A percentile compares a stretch with the other conserved stretches of the same genome.
Evolutionary conservation across 2,888 invertebrate species (phyloP).

Genomic region (Agrenia bidenticulata): DNA sequence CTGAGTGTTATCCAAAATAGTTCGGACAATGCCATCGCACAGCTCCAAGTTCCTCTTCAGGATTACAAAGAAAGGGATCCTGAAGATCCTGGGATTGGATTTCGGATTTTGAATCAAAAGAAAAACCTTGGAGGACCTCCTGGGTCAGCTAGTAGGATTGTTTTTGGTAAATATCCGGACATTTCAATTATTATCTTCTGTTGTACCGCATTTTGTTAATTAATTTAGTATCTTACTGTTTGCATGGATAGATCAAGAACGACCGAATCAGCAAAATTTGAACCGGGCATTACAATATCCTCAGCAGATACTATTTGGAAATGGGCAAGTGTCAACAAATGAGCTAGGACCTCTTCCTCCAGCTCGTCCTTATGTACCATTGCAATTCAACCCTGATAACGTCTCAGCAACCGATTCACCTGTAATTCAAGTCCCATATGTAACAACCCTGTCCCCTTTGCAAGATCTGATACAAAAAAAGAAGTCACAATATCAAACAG

Average conservation of each 20-base stretch:
- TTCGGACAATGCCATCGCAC: background rate
- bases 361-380: background rate
- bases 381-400: background rate
- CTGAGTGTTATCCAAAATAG: background rate
- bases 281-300: background rate
- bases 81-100: slow-evolving; percentile 3
- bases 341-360: background rate
- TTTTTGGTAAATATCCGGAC: slow-evolving; percentile 17
- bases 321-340: background rate
- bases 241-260: too few species aligned
- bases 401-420: background rate
- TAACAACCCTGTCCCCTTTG: slow-evolving; percentile 5
- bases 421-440: slow-evolving; percentile 16
- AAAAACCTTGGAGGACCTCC: background rate
- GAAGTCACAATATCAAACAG: slow-evolving; percentile 5
- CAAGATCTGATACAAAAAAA: background rate
- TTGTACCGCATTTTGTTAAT: too few species aligned
- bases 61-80: background rate
- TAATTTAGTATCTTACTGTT: too few species aligned
- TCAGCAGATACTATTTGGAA: slow-evolving; percentile 1
- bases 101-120: background rate
- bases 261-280: background rate
- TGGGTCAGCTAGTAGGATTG: background rate
- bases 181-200: too few species aligned
- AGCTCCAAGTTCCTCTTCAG: background rate